Percentiles rank a stretch among this genome's conserved stretches.
Evolutionary conservation across 1,140 invertebrate genomes (phyloP).

Genomic region (Olivierus martensii): DNA sequence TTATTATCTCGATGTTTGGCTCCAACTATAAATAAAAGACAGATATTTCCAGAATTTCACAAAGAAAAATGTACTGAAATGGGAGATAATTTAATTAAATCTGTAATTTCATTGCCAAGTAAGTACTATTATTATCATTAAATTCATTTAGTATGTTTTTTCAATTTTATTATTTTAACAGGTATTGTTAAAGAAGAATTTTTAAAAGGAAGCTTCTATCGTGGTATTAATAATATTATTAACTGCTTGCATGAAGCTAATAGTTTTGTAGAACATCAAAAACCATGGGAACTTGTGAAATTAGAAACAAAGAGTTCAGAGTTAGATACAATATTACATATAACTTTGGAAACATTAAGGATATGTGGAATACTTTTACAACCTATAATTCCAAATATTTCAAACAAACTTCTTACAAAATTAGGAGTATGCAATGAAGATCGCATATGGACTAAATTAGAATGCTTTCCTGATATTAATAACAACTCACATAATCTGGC

Average conservation of each 20-base stretch:
- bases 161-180: slow-evolving; percentile 5
- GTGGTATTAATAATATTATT: slow-evolving; percentile 63
- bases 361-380: slow-evolving; percentile 59
- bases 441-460: slow-evolving; percentile 10
- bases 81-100: slow-evolving; percentile 39
- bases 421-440: slow-evolving; percentile 24
- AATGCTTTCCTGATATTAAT: slow-evolving; percentile 3
- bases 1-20: slow-evolving; percentile 65
- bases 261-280: slow-evolving; percentile 63
- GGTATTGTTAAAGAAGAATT: slow-evolving; percentile 40
- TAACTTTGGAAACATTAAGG: slow-evolving; percentile 69
- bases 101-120: slow-evolving; percentile 43
- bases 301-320: slow-evolving; percentile 26
- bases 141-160: background rate
- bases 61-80: slow-evolving; percentile 33
- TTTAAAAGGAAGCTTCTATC: slow-evolving; percentile 64
- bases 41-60: slow-evolving; percentile 50
- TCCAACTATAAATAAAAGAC: slow-evolving; percentile 56
- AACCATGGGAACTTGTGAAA: slow-evolving; percentile 76
- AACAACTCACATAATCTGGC: too few species aligned
- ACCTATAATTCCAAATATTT: slow-evolving; percentile 66
- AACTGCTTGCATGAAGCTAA: slow-evolving; percentile 58
- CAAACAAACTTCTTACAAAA: slow-evolving; percentile 38
- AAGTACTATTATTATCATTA: slow-evolving; percentile 14
- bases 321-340: slow-evolving; percentile 56